Evolutionary conservation across 2,797 vertebrate genomes (phyloP).

Genomic region (Tenualosa thibaudeaui): DNA sequence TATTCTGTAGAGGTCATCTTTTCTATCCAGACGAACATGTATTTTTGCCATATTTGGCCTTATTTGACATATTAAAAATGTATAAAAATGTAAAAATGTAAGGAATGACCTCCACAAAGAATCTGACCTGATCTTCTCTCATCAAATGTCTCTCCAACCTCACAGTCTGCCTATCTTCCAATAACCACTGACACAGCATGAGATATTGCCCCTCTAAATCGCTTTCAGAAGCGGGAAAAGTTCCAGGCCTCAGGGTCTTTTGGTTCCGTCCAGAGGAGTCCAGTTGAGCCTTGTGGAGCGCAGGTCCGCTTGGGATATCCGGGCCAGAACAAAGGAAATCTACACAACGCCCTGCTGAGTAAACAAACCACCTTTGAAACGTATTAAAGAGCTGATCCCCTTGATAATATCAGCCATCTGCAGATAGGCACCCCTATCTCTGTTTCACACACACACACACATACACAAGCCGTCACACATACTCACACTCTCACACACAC

Average conservation of each 20-base stretch:
- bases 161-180: not conserved
- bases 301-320: not conserved
- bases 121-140: not conserved
- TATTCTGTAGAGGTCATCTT: not conserved
- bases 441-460: slow-evolving; percentile 14
- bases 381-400: slow-evolving; percentile 45
- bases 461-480: not conserved
- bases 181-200: not conserved
- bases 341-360: slow-evolving; percentile 31
- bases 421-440: slow-evolving; percentile 32
- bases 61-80: not conserved
- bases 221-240: not conserved
- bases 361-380: slow-evolving; percentile 49
- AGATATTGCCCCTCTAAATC: not conserved
- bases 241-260: not conserved
- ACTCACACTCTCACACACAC: slow-evolving; percentile 4
- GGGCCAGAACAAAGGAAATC: slow-evolving; percentile 38
- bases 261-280: not conserved
- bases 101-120: not conserved
- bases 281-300: slow-evolving; percentile 10
- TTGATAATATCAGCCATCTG: slow-evolving; percentile 43
- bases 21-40: not conserved
- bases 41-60: not conserved
- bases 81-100: not conserved
- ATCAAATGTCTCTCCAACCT: not conserved